Conservation (phyloP, 2,113 vertebrate genomes). For the Acanthisitta chloris region DNA sequence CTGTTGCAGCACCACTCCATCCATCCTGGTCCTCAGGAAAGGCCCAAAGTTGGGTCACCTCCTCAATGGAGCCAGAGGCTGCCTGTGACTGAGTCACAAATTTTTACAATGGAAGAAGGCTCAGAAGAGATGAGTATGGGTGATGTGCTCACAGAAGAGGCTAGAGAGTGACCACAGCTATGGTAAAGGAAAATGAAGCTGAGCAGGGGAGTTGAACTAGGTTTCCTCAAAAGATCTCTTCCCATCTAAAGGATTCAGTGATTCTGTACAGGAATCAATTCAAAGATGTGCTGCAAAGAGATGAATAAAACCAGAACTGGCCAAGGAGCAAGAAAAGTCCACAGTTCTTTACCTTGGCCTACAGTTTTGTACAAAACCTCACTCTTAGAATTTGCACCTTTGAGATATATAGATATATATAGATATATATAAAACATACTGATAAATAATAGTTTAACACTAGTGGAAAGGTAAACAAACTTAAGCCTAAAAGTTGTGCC, state of each 20-base stretch:
- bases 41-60: background rate
- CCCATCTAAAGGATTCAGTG: background rate
- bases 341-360: background rate
- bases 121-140: background rate
- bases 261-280: background rate
- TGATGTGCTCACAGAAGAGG: background rate
- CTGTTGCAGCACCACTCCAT: background rate
- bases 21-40: background rate
- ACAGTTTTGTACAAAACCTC: background rate
- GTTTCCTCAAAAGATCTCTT: background rate
- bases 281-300: background rate
- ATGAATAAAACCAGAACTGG: background rate
- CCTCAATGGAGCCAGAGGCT: background rate
- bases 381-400: background rate
- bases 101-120: fast-evolving
- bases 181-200: background rate
- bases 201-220: background rate
- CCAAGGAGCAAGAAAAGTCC: background rate
- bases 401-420: background rate
- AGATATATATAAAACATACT: background rate
- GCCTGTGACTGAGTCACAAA: background rate
- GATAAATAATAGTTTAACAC: background rate
- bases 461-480: background rate
- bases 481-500: background rate
- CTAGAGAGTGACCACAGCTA: background rate